phyloP scores from a whole-genome alignment of 2,888 invertebrate species.

The Epinotia nisella region DNA sequence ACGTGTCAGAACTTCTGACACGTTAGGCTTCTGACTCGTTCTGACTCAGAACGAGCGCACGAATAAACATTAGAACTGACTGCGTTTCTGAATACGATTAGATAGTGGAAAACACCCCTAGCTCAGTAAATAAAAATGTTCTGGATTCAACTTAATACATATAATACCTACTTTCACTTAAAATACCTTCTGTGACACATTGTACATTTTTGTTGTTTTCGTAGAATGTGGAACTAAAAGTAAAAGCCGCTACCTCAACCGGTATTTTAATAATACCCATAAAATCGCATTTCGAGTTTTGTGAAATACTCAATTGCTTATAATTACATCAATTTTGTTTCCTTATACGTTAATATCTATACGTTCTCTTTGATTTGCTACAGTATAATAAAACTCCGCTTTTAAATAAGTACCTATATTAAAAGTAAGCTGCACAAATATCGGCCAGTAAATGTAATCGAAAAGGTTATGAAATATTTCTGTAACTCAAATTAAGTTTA shows the following conservation, averaged over 20 bases:
- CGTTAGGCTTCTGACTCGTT: too few relatives aligned
- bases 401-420: too few relatives aligned
- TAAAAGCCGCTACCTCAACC: constrained; percentile 28
- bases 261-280: constrained; percentile 27
- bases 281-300: constrained; percentile 21
- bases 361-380: constrained; percentile 39
- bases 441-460: too few relatives aligned
- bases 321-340: constrained; percentile 40
- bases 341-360: constrained; percentile 35
- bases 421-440: background rate
- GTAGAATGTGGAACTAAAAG: constrained; percentile 32
- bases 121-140: background rate
- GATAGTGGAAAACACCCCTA: too few relatives aligned
- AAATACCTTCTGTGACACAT: background rate
- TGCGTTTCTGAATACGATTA: too few relatives aligned
- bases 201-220: background rate
- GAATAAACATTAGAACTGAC: too few relatives aligned
- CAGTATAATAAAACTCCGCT: constrained; percentile 19
- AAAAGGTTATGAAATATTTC: too few relatives aligned
- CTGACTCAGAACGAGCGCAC: background rate
- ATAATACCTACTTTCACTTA: background rate
- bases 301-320: constrained; percentile 28
- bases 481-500: too few relatives aligned
- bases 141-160: background rate
- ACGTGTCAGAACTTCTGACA: too few relatives aligned